Evolutionary conservation across 2,797 vertebrate species (phyloP), one percentile per base, ranked within the genome.

Genomic region (Danio albolineatus): DNA sequence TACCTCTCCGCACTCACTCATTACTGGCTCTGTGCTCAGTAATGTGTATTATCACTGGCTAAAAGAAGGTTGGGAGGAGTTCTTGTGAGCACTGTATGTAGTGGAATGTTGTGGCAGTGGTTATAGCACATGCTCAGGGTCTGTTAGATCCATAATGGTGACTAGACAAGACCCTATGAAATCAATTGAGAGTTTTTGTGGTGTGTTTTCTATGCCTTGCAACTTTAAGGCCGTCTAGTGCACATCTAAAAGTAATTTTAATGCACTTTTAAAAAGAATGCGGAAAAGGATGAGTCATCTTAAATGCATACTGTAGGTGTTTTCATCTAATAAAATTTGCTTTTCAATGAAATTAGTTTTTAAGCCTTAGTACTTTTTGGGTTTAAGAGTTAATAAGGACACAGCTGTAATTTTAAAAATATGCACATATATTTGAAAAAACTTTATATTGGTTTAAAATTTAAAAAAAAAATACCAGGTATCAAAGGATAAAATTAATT

Each of bases 11-110:
- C 80, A 69, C 76, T 85, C 61, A 54, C 73, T 86, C 76, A 82
- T 77, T 74, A 67, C 61, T 59, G 80, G 61, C 53, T 54, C 21
- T 59, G 79, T 12, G 60, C 82, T 77, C 56, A 17, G 74, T 85
- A 73, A 81, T 51, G n/a, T 76, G 76, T 78, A 80, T 85, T 83
- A 79, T 83, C 79, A 67, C 69, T 83, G 73, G 48, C 73, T 64
- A 66, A 41, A 73, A 71, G 76, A 59, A 64, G 65, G 56, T 59
- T 51, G 60, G 69, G 72, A 36, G 44, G 54, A 28, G 16, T 16
- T 72, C 5, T 56, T 14, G n/a, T 57, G 62, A 2, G 0, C 28
- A 6, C 17, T 76, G 62, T 48, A 61, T 62, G 13, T 19, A 49
- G 44, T 70, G 66, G 4, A 60, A 57, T 67, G 62, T 49, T 69